Evolutionary conservation across 2,797 vertebrate genomes (phyloP).

Genomic region (Silurus lanzhouensis): DNA sequence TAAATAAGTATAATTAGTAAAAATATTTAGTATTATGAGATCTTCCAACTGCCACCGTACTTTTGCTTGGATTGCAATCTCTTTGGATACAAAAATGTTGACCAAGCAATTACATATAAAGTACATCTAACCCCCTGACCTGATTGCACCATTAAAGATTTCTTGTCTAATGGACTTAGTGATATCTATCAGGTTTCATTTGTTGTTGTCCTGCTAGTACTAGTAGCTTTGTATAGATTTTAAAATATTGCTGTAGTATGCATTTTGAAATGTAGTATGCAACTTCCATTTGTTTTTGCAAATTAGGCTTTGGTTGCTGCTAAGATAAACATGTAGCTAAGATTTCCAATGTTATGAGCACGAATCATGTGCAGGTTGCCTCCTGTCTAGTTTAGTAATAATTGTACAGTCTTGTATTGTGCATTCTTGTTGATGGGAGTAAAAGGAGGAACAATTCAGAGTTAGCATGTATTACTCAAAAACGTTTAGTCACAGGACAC

Average conservation of each 20-base stretch:
- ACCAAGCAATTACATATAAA: background rate
- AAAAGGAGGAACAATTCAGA: slow-evolving; percentile 12
- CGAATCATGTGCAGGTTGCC: slow-evolving; percentile 15
- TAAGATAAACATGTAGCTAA: background rate
- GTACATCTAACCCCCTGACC: background rate
- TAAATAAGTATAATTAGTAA: slow-evolving; percentile 15
- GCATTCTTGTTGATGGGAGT: slow-evolving; percentile 18
- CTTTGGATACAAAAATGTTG: background rate
- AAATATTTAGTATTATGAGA: background rate
- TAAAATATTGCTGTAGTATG: slow-evolving; percentile 3
- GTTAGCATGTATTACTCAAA: slow-evolving; percentile 21
- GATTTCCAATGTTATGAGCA: background rate
- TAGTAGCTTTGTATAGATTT: background rate
- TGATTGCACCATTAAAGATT: background rate
- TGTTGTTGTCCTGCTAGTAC: background rate
- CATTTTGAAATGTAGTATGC: background rate
- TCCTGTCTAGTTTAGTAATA: slow-evolving; percentile 16
- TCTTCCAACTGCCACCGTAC: background rate
- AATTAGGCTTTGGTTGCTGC: background rate
- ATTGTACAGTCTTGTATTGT: background rate
- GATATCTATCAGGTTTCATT: background rate
- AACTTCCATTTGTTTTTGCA: slow-evolving; percentile 5
- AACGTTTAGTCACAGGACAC: slow-evolving; percentile 3
- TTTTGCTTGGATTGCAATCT: background rate
- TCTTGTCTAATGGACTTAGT: background rate